Evolutionary conservation across 2,888 invertebrate species (phyloP).

Genomic region (Heliconius charithonia): DNA sequence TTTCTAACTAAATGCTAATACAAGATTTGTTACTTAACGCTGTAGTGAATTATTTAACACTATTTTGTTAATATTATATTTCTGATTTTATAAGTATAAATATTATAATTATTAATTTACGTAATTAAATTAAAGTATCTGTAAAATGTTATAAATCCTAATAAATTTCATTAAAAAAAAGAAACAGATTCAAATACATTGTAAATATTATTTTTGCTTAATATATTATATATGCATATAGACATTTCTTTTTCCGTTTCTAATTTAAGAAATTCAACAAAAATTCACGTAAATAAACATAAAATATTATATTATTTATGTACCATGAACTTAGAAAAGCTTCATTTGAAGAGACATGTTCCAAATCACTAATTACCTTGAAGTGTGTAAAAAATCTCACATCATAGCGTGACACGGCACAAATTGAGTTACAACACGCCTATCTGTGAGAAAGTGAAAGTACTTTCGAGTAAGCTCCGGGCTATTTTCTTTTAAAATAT

Average conservation of each 20-base stretch:
- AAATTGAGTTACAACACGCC: conserved; percentile 58
- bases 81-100: neutral
- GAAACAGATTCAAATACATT: neutral
- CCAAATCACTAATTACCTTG: conserved; percentile 29
- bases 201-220: neutral
- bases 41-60: neutral
- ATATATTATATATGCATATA: neutral
- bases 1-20: conserved; percentile 2
- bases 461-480: conserved; percentile 42
- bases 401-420: conserved; percentile 52
- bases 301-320: neutral
- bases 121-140: neutral
- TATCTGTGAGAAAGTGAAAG: conserved; percentile 72
- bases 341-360: conserved; percentile 1
- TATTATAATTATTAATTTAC: neutral
- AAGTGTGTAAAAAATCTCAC: conserved; percentile 40
- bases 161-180: neutral
- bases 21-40: conserved; percentile 13
- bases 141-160: neutral
- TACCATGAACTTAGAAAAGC: conserved; percentile 2
- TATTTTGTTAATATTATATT: neutral
- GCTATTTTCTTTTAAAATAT: conserved; percentile 33
- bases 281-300: neutral
- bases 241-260: no score
- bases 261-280: neutral